Base-by-base conservation (phyloP, 2,888 invertebrate genomes). In the Pheosia tremula region DNA sequence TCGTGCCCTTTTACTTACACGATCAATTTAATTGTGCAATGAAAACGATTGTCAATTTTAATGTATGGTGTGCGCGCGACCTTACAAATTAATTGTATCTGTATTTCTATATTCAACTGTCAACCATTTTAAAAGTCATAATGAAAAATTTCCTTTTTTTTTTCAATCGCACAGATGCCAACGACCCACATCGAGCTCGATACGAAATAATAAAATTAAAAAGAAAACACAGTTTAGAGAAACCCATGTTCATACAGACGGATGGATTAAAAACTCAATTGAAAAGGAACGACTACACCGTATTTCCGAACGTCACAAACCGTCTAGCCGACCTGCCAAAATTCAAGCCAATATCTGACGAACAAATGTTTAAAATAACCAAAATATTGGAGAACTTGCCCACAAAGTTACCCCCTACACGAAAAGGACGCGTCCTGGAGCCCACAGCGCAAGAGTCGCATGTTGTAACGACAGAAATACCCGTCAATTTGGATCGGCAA, bases 201-300 rank as follows among this genome's bases (percentile, higher is more conserved):
- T 76, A 77, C 77, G 80, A 77, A 75, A 80, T 67, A 75, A 82
- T 79, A 74, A 76, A 70, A 70, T 61, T 67, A 60, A 69, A 75
- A 79, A 77, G 78, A 66, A 80, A 77, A 66, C 76, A 78, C 68
- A 47, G 66, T 53, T 76, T 83, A 66, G 75, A 83, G 74, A 93
- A 91, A 79, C 93, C 92, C 0, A 93, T 93, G 93, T 93, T 93
- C 68, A 75, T 93, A 72, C 92, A 91, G 69, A 92, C 88, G 0
- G 83, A 82, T 5, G 64, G 82, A 56, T 57, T 77, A 58, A 68
- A 74, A 71, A 59, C 71, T 10, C 62, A 66, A 37, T 59, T 82
- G 56, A 89, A 86, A 78, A 74, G 89, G 75, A 81, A 80, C 11
- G 88, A 87, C 63, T 75, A 77, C 59, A 81, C 80, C 49, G 72